Percentiles rank a stretch among this genome's conserved stretches.
phyloP scores from a whole-genome alignment of 2,888 invertebrate genomes.

The Encarsia formosa region DNA sequence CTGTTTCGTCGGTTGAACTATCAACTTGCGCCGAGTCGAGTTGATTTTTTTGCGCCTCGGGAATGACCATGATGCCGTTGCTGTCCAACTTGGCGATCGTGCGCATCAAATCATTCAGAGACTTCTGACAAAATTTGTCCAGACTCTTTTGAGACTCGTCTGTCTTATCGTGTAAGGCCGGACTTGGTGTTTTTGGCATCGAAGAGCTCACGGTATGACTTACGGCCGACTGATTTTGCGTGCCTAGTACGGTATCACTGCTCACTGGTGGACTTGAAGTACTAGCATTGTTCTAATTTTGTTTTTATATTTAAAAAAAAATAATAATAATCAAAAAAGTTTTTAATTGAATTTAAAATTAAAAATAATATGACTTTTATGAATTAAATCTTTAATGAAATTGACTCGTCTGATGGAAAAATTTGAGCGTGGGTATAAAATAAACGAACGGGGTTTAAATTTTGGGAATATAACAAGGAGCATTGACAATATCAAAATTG shows the following conservation, averaged over 20 bases:
- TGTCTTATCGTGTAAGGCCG: conserved; percentile 51
- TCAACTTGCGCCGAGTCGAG: conserved; percentile 60
- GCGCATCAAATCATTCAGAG: conserved; percentile 80
- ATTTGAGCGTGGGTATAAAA: too few relatives aligned
- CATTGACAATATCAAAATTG: too few relatives aligned
- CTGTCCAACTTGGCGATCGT: conserved; percentile 84
- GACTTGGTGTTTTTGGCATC: conserved; percentile 81
- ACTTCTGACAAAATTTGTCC: conserved; percentile 80
- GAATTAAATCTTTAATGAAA: too few relatives aligned
- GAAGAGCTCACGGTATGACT: conserved; percentile 66
- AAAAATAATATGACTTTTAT: neutral
- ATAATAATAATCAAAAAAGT: neutral
- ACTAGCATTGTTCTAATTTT: conserved; percentile 27
- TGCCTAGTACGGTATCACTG: conserved; percentile 1
- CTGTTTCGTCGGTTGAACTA: conserved; percentile 65
- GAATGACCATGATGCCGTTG: conserved; percentile 74
- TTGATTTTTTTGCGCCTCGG: conserved; percentile 56
- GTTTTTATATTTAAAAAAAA: conserved; percentile 24
- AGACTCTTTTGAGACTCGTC: conserved; percentile 64
- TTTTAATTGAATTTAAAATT: neutral
- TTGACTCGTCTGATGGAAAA: too few relatives aligned
- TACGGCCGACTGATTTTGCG: conserved; percentile 27
- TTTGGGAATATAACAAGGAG: too few relatives aligned
- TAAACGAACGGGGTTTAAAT: too few relatives aligned
- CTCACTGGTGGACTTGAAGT: conserved; percentile 27